Conservation (phyloP, 2,797 vertebrate genomes). For the Pipistrellus nathusii region DNA sequence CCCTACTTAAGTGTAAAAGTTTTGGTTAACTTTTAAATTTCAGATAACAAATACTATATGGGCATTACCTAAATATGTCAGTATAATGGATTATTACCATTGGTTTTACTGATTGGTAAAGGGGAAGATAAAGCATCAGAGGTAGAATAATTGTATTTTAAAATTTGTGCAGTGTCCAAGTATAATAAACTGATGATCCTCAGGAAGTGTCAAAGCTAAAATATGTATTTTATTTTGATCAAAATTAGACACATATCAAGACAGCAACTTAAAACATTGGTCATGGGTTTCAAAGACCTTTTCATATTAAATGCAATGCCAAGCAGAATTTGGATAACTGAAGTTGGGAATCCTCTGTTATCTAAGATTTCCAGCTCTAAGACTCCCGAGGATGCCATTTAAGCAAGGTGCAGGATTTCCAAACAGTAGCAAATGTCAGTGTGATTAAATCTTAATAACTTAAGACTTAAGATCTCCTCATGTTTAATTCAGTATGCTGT, state of each 20-base stretch:
- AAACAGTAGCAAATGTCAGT: not conserved
- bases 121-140: not conserved
- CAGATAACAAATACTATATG: slow-evolving; percentile 20
- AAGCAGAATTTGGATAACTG: not conserved
- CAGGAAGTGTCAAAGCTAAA: not conserved
- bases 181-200: not conserved
- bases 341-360: not conserved
- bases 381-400: not conserved
- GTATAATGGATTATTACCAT: not conserved
- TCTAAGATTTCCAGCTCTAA: not conserved
- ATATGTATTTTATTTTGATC: not conserved
- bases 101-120: not conserved
- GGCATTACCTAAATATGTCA: not conserved
- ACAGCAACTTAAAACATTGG: not conserved
- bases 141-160: not conserved
- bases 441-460: not conserved
- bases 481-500: not conserved
- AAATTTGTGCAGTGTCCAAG: not conserved
- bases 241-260: not conserved
- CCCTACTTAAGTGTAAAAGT: not conserved
- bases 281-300: not conserved
- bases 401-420: not conserved
- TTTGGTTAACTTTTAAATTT: slow-evolving; percentile 32
- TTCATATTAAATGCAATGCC: not conserved
- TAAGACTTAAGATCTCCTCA: not conserved